These are phyloP conservation scores for Achlya flavicornis DNA, from an alignment of 2,888 invertebrate genomes.

Conservation along the genomic window DNA sequence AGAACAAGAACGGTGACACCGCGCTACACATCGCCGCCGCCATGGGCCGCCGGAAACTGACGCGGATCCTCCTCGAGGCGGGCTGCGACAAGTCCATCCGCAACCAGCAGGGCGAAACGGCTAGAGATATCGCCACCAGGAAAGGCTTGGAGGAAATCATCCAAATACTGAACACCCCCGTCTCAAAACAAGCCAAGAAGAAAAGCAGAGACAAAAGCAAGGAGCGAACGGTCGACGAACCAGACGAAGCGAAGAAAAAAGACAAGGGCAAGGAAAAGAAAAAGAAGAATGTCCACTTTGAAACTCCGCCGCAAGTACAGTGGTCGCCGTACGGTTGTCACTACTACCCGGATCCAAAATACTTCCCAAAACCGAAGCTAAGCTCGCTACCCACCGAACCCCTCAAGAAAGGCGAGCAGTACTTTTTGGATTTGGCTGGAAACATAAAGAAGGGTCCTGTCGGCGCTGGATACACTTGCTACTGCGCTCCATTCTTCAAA, in stretches of 20 bases:
- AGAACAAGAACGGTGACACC: conserved; percentile 98
- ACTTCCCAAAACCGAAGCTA: conserved; percentile 92
- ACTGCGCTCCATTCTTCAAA: conserved; percentile 95
- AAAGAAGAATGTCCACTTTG: conserved; percentile 83
- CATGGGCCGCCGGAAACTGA: conserved; percentile 95
- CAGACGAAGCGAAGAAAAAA: conserved; percentile 71
- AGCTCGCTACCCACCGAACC: conserved; percentile 95
- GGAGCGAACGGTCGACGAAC: conserved; percentile 82
- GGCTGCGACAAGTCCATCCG: conserved; percentile 87
- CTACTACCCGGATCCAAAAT: conserved; percentile 93
- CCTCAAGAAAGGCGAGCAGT: conserved; percentile 94
- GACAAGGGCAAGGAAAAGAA: conserved; percentile 75
- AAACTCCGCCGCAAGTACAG: conserved; percentile 77
- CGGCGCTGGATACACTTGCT: conserved; percentile 96
- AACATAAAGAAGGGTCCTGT: conserved; percentile 97
- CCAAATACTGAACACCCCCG: conserved; percentile 87
- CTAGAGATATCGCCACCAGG: conserved; percentile 93
- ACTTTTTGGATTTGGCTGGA: conserved; percentile 96
- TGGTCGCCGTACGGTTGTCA: conserved; percentile 97
- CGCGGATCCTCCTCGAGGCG: conserved; percentile 94
- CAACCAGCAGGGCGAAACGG: conserved; percentile 95
- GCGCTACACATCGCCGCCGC: conserved; percentile 97
- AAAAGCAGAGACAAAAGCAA: conserved; percentile 76
- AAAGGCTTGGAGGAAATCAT: conserved; percentile 94
- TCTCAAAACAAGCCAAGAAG: conserved; percentile 74